Base-by-base conservation (phyloP, 2,888 invertebrate genomes). In the Phania funesta region DNA sequence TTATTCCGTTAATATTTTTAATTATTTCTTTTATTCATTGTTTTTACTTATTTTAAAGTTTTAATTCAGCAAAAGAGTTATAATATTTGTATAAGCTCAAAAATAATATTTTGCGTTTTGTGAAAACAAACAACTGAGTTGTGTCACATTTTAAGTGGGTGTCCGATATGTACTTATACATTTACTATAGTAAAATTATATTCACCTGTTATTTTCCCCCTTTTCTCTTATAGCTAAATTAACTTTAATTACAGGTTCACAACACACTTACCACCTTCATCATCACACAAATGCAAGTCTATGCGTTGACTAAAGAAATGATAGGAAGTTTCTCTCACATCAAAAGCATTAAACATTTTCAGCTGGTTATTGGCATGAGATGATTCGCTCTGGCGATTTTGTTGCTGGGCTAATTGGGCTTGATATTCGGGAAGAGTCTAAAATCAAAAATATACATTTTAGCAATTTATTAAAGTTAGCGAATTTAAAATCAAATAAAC, bases 261-360 rank as follows among this genome's bases (percentile, higher is more conserved):
- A 24, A 24, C 29, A 56, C 6, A 91, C 93, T 93, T 91, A 96
- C 96, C 93, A 85, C 96, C 97, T 80, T 96, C 95, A 90, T 99
- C 99, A 90, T 99, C 99, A 89, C 98, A 98, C 38, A 99, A 93
- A 91, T 99, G 99, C 80, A 99, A 92, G 92, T 99, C 98, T 87
- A 99, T 96, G 87, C 97, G 94, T 83, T 97, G 97, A 75, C 96
- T 96, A 64, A 96, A 93, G 89, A 99, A 94, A 91, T 99, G 99
- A 92, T 99, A 98, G 0, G 99, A 99, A 0, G 99, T 99, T 92
- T 99, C 99, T 0, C 96, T 93, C n/a, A 99, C 97, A 92, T 99
- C 98, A 90, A 96, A 97, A 58, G 94, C 93, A 32, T 94, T 93
- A 91, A 98, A 98, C 91, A 96, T 93, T 85, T 94, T 94, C 75